phyloP scores from a whole-genome alignment of 2,113 vertebrate genomes.

The Neomonachus schauinslandi region DNA sequence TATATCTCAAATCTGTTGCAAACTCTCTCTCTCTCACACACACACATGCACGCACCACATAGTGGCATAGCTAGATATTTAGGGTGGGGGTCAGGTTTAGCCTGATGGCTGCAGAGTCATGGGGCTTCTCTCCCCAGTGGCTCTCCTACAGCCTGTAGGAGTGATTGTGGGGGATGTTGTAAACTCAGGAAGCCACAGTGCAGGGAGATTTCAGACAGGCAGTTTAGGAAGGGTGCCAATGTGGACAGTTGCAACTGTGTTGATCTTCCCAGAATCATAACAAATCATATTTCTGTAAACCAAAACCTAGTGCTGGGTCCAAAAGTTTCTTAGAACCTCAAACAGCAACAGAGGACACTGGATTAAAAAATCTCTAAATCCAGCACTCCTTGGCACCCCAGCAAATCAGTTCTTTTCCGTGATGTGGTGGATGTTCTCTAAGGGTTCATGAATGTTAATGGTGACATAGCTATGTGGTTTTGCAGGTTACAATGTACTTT shows the following conservation, averaged over 20 bases:
- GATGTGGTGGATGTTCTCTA: background rate
- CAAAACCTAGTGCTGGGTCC: background rate
- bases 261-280: slow-evolving; percentile 18
- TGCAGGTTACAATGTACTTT: background rate
- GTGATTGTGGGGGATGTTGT: background rate
- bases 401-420: background rate
- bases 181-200: background rate
- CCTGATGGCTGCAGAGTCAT: background rate
- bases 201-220: background rate
- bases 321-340: background rate
- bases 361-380: background rate
- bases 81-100: background rate
- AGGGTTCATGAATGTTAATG: background rate
- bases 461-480: background rate
- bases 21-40: background rate
- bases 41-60: background rate
- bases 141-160: background rate
- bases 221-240: background rate
- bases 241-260: background rate
- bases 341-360: background rate
- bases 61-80: background rate
- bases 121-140: background rate
- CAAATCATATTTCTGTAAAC: background rate
- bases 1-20: background rate
- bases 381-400: background rate